Evolutionary conservation across 2,888 invertebrate genomes (phyloP).

Genomic region (Plemyria rubiginata): DNA sequence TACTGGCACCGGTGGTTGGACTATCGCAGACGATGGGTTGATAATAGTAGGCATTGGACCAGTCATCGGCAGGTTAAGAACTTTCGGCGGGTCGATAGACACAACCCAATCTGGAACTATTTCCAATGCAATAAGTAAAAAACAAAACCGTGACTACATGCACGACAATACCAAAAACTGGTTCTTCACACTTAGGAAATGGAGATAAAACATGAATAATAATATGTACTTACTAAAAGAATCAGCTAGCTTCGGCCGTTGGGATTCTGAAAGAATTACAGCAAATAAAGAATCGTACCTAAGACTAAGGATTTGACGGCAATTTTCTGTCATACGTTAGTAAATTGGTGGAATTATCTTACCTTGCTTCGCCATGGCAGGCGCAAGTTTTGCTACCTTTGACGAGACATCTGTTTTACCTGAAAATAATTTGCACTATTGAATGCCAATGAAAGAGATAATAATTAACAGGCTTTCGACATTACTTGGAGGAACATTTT

Average conservation of each 20-base stretch:
- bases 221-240: constrained; percentile 48
- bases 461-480: not conserved
- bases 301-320: not conserved
- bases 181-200: not conserved
- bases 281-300: constrained; percentile 10
- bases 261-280: constrained; percentile 39
- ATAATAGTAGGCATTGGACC: constrained; percentile 20
- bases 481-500: not conserved
- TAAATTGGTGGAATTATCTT: constrained; percentile 12
- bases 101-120: constrained; percentile 66
- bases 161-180: not conserved
- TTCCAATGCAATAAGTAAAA: constrained; percentile 27
- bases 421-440: constrained; percentile 38
- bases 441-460: constrained; percentile 16
- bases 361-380: constrained; percentile 31
- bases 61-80: constrained; percentile 41
- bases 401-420: constrained; percentile 32
- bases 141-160: not conserved
- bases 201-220: not conserved
- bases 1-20: constrained; percentile 28
- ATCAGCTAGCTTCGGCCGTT: constrained; percentile 34
- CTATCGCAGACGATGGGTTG: constrained; percentile 26
- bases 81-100: constrained; percentile 45
- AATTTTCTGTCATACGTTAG: constrained; percentile 6
- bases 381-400: constrained; percentile 35